A percentile compares a stretch with the other conserved stretches of the same genome.
These are phyloP conservation scores for Thymallus thymallus DNA, from an alignment of 2,113 vertebrate species.

Conservation along the genomic window DNA sequence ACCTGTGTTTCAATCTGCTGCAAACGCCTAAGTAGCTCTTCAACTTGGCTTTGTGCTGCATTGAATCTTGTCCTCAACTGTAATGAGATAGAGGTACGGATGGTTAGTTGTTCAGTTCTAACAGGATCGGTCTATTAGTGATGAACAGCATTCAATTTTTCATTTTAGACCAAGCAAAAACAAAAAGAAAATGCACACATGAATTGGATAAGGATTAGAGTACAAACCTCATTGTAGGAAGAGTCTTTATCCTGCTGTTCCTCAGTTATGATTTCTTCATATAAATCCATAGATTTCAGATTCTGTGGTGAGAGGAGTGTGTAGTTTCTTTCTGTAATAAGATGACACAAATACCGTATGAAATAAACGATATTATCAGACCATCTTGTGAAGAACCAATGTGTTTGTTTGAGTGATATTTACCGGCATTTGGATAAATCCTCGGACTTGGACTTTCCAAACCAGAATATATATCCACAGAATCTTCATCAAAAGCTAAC, in stretches of 20 bases:
- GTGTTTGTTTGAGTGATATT: not conserved
- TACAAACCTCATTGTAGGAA: conserved; percentile 80
- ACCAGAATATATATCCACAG: conserved; percentile 94
- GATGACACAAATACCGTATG: not conserved
- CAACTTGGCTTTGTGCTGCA: conserved; percentile 86
- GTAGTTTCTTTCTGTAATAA: conserved; percentile 55
- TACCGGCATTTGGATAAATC: conserved; percentile 48
- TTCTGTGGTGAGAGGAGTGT: conserved; percentile 57
- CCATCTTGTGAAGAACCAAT: not conserved
- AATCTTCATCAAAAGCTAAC: conserved; percentile 77
- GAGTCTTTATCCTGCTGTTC: conserved; percentile 86
- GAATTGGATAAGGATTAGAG: not conserved
- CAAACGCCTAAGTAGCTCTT: conserved; percentile 81
- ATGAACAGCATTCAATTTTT: not conserved
- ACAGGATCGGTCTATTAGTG: not conserved
- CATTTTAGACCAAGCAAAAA: not conserved
- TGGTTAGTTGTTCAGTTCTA: not conserved
- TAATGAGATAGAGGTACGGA: not conserved
- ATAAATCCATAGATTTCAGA: conserved; percentile 84
- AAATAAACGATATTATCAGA: too few relatives aligned
- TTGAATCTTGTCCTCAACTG: conserved; percentile 86
- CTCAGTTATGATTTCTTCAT: conserved; percentile 90
- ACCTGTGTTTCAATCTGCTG: conserved; percentile 90
- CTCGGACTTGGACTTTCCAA: conserved; percentile 65
- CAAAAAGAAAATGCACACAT: not conserved